Conservation (phyloP, 2,113 vertebrate species). For the Strigops habroptila region DNA sequence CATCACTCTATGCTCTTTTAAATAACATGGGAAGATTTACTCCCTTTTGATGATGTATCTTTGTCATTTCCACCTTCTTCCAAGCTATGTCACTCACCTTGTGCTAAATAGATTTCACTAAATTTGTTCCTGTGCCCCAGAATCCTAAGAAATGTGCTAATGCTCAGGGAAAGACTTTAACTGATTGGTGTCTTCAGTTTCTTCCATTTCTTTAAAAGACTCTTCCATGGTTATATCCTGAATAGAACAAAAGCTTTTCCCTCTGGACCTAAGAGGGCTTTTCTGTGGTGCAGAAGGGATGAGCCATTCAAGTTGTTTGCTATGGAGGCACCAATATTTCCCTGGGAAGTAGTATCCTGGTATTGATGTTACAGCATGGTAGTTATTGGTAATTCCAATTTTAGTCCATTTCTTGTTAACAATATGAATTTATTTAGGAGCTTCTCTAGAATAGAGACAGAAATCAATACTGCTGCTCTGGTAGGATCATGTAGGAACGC, state of each 20-base stretch:
- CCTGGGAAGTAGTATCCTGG: neutral
- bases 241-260: constrained; percentile 31
- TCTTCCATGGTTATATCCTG: neutral
- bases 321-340: neutral
- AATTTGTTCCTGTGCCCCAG: neutral
- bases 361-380: neutral
- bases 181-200: neutral
- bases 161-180: neutral
- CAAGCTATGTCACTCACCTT: neutral
- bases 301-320: neutral
- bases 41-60: neutral
- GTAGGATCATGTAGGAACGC: neutral
- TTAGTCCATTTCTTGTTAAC: neutral
- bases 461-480: neutral
- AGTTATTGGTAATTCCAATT: neutral
- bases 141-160: neutral
- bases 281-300: neutral
- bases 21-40: neutral
- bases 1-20: neutral
- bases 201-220: neutral
- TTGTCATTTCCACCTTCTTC: neutral
- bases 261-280: neutral
- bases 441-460: neutral
- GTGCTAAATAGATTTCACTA: neutral
- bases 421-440: constrained; percentile 3